Base-by-base conservation (phyloP, 2,888 invertebrate species). In the Epiperipatus broadwayi region DNA sequence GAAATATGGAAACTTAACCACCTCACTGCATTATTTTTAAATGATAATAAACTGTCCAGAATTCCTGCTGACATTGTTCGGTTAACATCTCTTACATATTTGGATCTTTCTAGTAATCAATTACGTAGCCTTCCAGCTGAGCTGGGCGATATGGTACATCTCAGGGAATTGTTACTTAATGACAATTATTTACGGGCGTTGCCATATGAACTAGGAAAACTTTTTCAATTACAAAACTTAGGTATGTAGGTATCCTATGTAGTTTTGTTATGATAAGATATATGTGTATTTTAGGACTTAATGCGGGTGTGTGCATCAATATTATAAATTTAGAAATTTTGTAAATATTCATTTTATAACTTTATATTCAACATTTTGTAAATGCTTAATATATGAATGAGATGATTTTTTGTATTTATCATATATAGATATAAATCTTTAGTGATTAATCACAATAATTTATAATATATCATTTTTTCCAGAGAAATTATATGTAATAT, bases 131-230 rank as follows among this genome's bases (percentile, higher is more conserved):
- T 97, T 61, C 95, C 97, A 46, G 76, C 84, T 39, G 93, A 97
- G 66, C 69, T 97, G 37, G 95, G 97, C 43, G 93, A 97, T 61
- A 75, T 97, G 57, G 80, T 87, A 62, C 76, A 83, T 59, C 73
- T 97, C 56, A 79, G 89, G 65, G 93, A 95, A 67, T 71, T 97
- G 52, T 73, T 83, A 55, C 68, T 97, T 49, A 83, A 83, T 65
- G 77, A 93, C 65, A 97, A 97, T 66, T 78, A 76, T 63, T 71
- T 97, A 51, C 73, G 91, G 48, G 77, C 79, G 50, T 68, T 97
- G 54, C 97, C 97, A 3, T 91, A 83, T 63, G 93, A 95, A 66
- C 69, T 97, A 52, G 97, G 97, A 50, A 89, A 89, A 65, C 70
- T 95, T 52, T 97, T 95, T 65, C 85, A 93, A 65, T 71, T 97